These are phyloP conservation scores for Mantis religiosa DNA, from an alignment of 2,888 invertebrate species.

Conservation along the genomic window DNA sequence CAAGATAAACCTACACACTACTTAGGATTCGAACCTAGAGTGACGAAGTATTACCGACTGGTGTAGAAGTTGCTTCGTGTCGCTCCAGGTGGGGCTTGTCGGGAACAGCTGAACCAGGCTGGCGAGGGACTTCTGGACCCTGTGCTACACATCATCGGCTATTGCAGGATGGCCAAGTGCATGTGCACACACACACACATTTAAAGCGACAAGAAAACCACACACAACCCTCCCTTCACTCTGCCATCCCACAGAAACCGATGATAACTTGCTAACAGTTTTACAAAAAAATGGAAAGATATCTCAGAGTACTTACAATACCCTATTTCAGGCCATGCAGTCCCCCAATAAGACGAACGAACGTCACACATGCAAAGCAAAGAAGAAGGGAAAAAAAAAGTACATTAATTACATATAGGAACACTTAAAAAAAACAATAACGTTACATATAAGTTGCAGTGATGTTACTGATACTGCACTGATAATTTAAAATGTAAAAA, in stretches of 20 bases:
- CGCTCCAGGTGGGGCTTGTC: neutral
- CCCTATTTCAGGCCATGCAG: slow-evolving; percentile 35
- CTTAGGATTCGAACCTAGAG: neutral
- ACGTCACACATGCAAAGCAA: slow-evolving; percentile 34
- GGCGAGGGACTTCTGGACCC: slow-evolving; percentile 32
- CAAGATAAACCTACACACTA: neutral
- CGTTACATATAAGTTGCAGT: neutral
- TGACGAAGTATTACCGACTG: neutral
- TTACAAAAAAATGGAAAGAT: slow-evolving; percentile 17
- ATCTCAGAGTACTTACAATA: slow-evolving; percentile 33
- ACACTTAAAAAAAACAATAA: slow-evolving; percentile 25
- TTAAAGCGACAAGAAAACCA: neutral
- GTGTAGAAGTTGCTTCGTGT: neutral
- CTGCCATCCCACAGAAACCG: slow-evolving; percentile 6
- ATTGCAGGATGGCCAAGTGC: slow-evolving; percentile 15
- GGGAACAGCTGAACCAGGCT: neutral
- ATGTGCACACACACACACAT: neutral
- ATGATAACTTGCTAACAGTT: neutral
- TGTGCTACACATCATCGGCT: slow-evolving; percentile 20
- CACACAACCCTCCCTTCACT: neutral
- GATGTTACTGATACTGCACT: neutral
- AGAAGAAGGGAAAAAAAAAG: slow-evolving; percentile 32
- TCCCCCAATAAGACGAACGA: slow-evolving; percentile 30
- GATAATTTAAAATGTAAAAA: neutral
- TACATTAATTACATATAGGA: slow-evolving; percentile 33